Base-by-base conservation (phyloP, 2,888 invertebrate species). In the Acrobasis consociella region DNA sequence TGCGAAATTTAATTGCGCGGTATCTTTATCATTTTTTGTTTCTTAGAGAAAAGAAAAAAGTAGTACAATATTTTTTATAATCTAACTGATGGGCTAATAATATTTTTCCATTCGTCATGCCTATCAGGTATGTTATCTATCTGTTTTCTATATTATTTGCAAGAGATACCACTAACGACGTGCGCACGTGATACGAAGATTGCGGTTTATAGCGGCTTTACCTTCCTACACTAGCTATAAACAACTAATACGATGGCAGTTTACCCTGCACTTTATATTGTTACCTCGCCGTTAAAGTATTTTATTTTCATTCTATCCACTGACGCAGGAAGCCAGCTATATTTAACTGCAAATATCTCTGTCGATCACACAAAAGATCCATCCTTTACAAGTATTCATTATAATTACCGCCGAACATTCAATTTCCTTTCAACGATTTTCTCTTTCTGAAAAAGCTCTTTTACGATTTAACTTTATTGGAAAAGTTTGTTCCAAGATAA, bases 151-250 rank as follows among this genome's bases (percentile, higher is more conserved):
- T 31, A 31, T 31, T 7, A 31, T 31, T 31, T 31, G 31, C 31
- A 8, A 7, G 31, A 31, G 31, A 31, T 31, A 31, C 31, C 39
- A 9, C 42, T 46, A 46, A 46, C 46, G 42, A 42, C 11, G 13
- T 2, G 46, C 46, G 46, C 46, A 5, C 31, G 31, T 8, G 8
- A 7, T 7, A 31, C 31, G 7, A 22, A 56, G 39, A 46, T 38
- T 16, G 42, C 56, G 56, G 56, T 56, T 56, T 56, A 56, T n/a
- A 56, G 17, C 56, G 56, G 56, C 42, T 55, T 39, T 31, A 39
- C 55, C 38, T 55, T n/a, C 38, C 38, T 39, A 17, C 56, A 22
- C 42, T 22, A 5, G 56, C 56, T 46, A 56, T 56, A 56, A 56
- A 56, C 56, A 42, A 42, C 56, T 56, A 56, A 56, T 39, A 39